Conservation (phyloP, 2,113 vertebrate genomes). For the Siniperca knerii region DNA sequence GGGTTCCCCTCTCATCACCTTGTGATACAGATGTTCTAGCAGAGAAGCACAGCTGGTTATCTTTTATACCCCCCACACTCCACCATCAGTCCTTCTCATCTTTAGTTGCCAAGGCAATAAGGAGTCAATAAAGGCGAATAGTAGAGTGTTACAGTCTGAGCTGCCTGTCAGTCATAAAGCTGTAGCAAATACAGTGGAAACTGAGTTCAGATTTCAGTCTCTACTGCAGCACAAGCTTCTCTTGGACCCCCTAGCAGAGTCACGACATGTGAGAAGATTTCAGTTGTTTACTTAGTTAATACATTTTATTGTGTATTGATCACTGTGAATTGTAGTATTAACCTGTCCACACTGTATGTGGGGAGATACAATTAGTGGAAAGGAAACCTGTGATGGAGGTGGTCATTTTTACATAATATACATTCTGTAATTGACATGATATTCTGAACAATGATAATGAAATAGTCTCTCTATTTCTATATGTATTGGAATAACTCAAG, state of each 20-base stretch:
- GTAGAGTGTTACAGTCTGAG: background rate
- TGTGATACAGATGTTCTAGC: constrained; percentile 56
- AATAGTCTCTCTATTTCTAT: too few relatives aligned
- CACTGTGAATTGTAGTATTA: too few relatives aligned
- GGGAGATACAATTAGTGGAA: background rate
- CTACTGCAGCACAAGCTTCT: background rate
- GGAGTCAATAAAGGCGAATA: constrained; percentile 48
- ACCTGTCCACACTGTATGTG: background rate
- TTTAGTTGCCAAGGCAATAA: constrained; percentile 14
- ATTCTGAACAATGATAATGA: background rate
- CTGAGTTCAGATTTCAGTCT: background rate
- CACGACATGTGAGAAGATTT: too few relatives aligned
- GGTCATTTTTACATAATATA: background rate
- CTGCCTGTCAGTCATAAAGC: constrained; percentile 35
- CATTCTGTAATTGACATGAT: background rate
- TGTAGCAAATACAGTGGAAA: background rate
- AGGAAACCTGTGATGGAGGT: background rate
- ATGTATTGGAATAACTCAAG: background rate
- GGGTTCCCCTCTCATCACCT: constrained; percentile 39
- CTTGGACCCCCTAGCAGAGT: background rate
- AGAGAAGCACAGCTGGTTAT: constrained; percentile 49
- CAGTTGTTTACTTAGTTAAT: background rate
- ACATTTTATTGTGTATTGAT: background rate
- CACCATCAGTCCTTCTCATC: constrained; percentile 21
- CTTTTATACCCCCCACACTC: constrained; percentile 22